Base-by-base conservation (phyloP, 37 sponge, comb jelly and placozoan genomes). In the Crambe crambe region DNA sequence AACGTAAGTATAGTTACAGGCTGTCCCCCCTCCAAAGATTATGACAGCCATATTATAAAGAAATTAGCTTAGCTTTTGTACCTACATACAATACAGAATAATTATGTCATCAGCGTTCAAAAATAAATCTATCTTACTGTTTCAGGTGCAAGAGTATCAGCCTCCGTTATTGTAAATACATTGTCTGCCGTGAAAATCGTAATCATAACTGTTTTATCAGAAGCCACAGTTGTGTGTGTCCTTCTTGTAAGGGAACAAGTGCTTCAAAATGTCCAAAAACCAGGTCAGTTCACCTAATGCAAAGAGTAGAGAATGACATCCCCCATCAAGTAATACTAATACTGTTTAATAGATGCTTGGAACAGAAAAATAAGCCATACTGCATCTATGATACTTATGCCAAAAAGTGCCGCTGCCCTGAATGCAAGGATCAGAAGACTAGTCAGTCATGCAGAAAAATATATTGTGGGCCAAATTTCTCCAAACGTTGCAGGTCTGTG, bases 191-290 rank as follows among this genome's bases (percentile, higher is more conserved):
- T 15, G 51, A 47, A 20, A 71, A 71, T 25, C n/a, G n/a, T 2
- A 39, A 71, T 37, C 25, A 39, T 38, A 34, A 37, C 43, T 71
- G 72, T 37, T 9, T 39, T 3, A 25, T 34, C 42, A n/a, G 18
- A 1, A 42, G 72, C 43, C 38, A 71, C 72, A 37, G 6, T 4
- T 71, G 72, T 12, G 22, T 21, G 17, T 71, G 72, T 41, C 72
- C 72, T 17, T 71, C 72, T 1, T 71, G 72, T 25, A 38, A 71
- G 12, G 12, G 12, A 47, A 12, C 51, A 15, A 12, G 51, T 47
- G 51, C 12, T 15, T 47, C 51, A 47, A 15, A 15, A 12, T 47
- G 51, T 12, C 6, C 6, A 6, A 47, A 15, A 12, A 47, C 51
- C 51, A 47, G 51, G 51, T 47, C n/a, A n/a, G n/a, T n/a, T n/a